These are phyloP conservation scores for Shargacucullia verbasci DNA, from an alignment of 2,888 invertebrate genomes.

Conservation along the genomic window DNA sequence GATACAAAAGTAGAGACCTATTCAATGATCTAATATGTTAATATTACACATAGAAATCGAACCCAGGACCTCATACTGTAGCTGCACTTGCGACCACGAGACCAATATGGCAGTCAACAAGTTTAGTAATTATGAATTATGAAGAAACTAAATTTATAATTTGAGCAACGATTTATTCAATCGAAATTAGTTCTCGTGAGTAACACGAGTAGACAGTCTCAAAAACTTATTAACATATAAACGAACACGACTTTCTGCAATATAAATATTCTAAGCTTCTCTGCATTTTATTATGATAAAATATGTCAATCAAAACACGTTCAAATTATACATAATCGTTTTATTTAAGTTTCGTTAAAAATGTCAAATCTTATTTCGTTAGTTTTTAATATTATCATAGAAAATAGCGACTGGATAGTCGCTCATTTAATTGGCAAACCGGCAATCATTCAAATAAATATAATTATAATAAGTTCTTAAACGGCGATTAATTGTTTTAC, in stretches of 20 bases:
- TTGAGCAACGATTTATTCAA: too few relatives aligned
- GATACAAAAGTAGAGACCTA: too few relatives aligned
- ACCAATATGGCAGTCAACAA: too few relatives aligned
- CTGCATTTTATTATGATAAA: slow-evolving; percentile 5
- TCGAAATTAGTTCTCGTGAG: too few relatives aligned
- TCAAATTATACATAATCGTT: slow-evolving; percentile 43
- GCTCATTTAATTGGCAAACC: slow-evolving; percentile 32
- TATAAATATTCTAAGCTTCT: not conserved
- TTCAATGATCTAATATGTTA: too few relatives aligned
- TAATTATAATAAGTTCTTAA: slow-evolving; percentile 41
- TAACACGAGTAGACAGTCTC: not conserved
- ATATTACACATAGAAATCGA: too few relatives aligned
- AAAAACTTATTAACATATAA: too few relatives aligned
- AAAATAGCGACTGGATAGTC: slow-evolving; percentile 22
- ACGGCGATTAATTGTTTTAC: slow-evolving; percentile 47
- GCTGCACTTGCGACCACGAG: too few relatives aligned
- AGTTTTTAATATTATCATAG: slow-evolving; percentile 15
- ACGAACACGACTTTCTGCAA: not conserved
- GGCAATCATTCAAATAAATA: slow-evolving; percentile 44
- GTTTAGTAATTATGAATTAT: too few relatives aligned
- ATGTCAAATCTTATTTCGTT: slow-evolving; percentile 27
- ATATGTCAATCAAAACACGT: slow-evolving; percentile 25
- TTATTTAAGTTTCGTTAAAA: slow-evolving; percentile 6
- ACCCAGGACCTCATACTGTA: too few relatives aligned
- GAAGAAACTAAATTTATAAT: too few relatives aligned